A percentile compares a stretch with the other conserved stretches of the same genome.
Conservation (phyloP, 2,113 vertebrate genomes). For the Hassar affinis region DNA sequence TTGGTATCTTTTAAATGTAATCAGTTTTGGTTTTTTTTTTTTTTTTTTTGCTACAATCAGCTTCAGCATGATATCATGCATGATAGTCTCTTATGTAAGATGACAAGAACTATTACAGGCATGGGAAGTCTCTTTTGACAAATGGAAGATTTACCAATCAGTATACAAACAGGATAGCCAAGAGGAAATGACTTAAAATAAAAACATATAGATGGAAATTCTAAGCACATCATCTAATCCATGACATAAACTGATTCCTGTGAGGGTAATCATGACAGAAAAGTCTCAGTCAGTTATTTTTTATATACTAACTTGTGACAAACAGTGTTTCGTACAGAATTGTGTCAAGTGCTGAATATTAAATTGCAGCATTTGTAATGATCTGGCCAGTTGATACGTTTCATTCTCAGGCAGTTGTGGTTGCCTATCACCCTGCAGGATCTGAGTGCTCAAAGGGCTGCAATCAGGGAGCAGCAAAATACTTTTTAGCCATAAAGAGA, state of each 20-base stretch:
- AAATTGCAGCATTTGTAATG: slow-evolving; percentile 50
- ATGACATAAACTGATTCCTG: slow-evolving; percentile 42
- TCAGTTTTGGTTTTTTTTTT: not conserved
- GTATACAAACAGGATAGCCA: slow-evolving; percentile 54
- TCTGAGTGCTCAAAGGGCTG: slow-evolving; percentile 28
- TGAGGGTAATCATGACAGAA: slow-evolving; percentile 37
- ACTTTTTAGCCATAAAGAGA: slow-evolving; percentile 18
- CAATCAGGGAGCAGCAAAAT: slow-evolving; percentile 41
- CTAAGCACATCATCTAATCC: slow-evolving; percentile 45
- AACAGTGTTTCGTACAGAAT: slow-evolving; percentile 52
- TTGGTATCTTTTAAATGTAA: not conserved
- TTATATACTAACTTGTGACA: slow-evolving; percentile 50
- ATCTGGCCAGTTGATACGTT: slow-evolving; percentile 43
- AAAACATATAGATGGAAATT: slow-evolving; percentile 12
- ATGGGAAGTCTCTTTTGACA: slow-evolving; percentile 61
- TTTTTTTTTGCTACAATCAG: too few relatives aligned
- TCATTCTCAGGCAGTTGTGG: not conserved
- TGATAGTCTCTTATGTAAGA: slow-evolving; percentile 42
- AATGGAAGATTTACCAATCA: slow-evolving; percentile 58
- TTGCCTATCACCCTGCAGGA: not conserved
- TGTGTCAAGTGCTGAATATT: slow-evolving; percentile 32
- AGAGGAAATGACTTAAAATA: slow-evolving; percentile 54
- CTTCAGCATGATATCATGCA: slow-evolving; percentile 54
- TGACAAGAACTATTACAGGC: slow-evolving; percentile 41
- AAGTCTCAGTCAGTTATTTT: slow-evolving; percentile 37